Percentiles rank a stretch among this genome's conserved stretches.
phyloP scores from a whole-genome alignment of 2,797 vertebrate genomes.

The Gallinago solitaria region DNA sequence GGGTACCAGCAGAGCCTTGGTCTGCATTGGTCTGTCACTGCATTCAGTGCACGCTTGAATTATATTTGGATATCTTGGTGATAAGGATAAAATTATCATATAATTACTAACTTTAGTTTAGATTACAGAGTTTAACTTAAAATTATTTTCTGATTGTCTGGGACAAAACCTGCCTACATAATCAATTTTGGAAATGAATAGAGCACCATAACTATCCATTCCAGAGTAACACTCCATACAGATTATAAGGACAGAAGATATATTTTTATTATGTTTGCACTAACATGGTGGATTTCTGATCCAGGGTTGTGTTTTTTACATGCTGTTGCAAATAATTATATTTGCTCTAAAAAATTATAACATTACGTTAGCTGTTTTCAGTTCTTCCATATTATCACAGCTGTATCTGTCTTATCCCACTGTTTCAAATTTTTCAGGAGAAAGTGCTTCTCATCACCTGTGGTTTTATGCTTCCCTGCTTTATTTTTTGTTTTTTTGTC shows the following conservation, averaged over 20 bases:
- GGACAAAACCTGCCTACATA: not conserved
- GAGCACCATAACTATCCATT: not conserved
- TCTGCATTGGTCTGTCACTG: not conserved
- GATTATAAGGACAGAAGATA: not conserved
- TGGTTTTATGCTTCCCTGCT: not conserved
- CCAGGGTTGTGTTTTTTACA: not conserved
- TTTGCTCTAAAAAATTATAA: not conserved
- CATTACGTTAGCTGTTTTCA: not conserved
- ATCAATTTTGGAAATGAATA: slow-evolving; percentile 8
- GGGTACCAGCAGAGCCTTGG: not conserved
- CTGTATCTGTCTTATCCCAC: not conserved
- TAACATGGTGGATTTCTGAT: not conserved
- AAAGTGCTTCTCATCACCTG: not conserved
- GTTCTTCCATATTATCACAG: not conserved
- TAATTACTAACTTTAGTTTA: slow-evolving; percentile 1
- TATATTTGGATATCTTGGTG: not conserved
- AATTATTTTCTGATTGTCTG: slow-evolving; percentile 11
- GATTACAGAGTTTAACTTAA: not conserved
- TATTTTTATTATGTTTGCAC: not conserved
- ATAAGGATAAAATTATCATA: not conserved
- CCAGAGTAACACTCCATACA: not conserved
- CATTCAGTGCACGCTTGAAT: not conserved
- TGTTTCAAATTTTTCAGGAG: not conserved
- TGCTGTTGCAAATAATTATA: not conserved
- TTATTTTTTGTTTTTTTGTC: not conserved